Percentiles rank a stretch among this genome's conserved stretches.
These are phyloP conservation scores for honey bee (Apis mellifera) DNA, from an alignment of 1,140 invertebrate species.

Conservation along the genomic window DNA sequence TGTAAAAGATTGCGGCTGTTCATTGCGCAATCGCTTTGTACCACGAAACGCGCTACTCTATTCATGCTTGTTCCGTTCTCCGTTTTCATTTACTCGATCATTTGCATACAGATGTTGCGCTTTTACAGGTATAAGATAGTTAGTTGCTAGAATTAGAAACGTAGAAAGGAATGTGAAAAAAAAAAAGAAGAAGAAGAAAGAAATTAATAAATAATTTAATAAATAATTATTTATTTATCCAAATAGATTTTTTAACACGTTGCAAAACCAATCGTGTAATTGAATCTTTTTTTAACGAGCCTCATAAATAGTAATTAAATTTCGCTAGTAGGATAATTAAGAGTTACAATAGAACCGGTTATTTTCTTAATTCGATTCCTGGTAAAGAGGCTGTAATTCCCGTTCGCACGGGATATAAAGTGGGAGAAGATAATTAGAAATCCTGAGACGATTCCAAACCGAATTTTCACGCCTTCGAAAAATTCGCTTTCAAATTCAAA, in stretches of 20 bases:
- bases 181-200: too few relatives aligned
- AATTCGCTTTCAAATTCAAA: too few relatives aligned
- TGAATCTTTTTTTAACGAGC: background rate
- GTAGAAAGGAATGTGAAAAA: too few relatives aligned
- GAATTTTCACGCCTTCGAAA: too few relatives aligned
- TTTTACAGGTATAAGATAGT: background rate
- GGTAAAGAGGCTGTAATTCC: background rate
- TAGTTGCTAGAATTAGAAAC: background rate
- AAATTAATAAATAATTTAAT: too few relatives aligned
- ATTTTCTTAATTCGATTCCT: background rate
- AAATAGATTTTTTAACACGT: background rate
- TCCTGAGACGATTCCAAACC: background rate
- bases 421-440: background rate
- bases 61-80: background rate
- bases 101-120: conserved; percentile 16
- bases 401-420: background rate
- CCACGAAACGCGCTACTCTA: conserved; percentile 1
- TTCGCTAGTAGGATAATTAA: background rate
- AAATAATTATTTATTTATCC: background rate
- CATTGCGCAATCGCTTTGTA: background rate
- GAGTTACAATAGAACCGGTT: background rate
- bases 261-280: background rate
- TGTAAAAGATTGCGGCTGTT: conserved; percentile 1
- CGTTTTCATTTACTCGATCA: conserved; percentile 8
- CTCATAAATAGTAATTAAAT: background rate